Base-by-base conservation (phyloP, 2,888 invertebrate species). In the Pyrochroa serraticornis region DNA sequence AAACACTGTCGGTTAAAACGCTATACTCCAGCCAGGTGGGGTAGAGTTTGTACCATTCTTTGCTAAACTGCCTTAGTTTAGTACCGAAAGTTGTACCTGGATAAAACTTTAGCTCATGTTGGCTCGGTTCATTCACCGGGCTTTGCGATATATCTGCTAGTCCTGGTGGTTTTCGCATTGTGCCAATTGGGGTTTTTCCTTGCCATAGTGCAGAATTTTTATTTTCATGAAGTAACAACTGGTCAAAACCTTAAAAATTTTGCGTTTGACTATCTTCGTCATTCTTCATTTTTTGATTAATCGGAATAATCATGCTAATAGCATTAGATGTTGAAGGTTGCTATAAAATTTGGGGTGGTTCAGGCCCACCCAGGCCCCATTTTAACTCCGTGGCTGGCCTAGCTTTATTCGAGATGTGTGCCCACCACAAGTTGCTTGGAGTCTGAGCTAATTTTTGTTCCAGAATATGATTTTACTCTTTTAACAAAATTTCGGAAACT, bases 81-180 rank as follows among this genome's bases (percentile, higher is more conserved):
- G 12, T 39, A 9, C 10, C 39, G 6, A 39, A 10, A 10, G 42
- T 30, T 14, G 42, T 41, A 10, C 14, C 1, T 3, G 42, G 42
- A 30, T 41, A 22, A 41, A 41, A 41, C 14, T 41, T 41, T 41
- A 30, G 30, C 14, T 41, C 14, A 22, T 9, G 42, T 30, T 41
- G 42, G n/a, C 6, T 41, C 12, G 30, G 42, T 41, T 12, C 12
- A 12, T 39, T 12, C 12, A 12, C 39, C n/a, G n/a, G n/a, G 8
- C 12, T 39, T 14, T 39, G n/a, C 8, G n/a, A 47, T 30, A 39
- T 9, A 34, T 41, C 39, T 14, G 9, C 51, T 49, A 44, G 46
- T 50, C 49, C 38, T 42, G 33, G 47, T 14, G 36, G n/a, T 3
- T 3, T 35, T 2, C n/a, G 10, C 3, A n/a, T 10, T 35, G 10